A percentile compares a stretch with the other conserved stretches of the same genome.
Evolutionary conservation across 2,113 vertebrate genomes (phyloP).

Genomic region (Cochlearius cochlearius): DNA sequence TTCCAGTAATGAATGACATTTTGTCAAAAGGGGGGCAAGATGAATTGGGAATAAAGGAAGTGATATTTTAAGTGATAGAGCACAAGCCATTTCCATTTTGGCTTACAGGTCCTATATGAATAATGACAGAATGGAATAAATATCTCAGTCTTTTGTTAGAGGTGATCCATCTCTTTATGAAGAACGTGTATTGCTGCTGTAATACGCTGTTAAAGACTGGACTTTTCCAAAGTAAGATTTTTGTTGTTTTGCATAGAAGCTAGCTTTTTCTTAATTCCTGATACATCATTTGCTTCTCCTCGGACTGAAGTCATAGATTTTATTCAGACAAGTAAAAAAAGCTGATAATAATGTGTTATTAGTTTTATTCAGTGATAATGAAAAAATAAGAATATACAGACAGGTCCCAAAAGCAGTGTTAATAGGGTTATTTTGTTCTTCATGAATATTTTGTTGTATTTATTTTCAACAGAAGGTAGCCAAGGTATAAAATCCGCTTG

Average conservation of each 20-base stretch:
- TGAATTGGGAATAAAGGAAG: slow-evolving; percentile 43
- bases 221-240: slow-evolving; percentile 39
- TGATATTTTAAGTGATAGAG: slow-evolving; percentile 44
- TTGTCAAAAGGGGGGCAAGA: slow-evolving; percentile 8
- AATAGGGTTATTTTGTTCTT: not conserved
- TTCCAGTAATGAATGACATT: slow-evolving; percentile 51
- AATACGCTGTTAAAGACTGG: slow-evolving; percentile 13
- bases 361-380: not conserved
- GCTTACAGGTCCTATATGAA: slow-evolving; percentile 41
- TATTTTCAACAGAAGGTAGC: not conserved
- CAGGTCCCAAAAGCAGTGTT: not conserved
- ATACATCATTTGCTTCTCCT: not conserved
- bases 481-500: not conserved
- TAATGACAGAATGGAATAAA: slow-evolving; percentile 48
- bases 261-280: slow-evolving; percentile 29
- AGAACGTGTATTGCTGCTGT: not conserved
- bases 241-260: not conserved
- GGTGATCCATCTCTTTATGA: slow-evolving; percentile 40
- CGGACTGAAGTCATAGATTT: slow-evolving; percentile 28
- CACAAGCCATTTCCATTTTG: slow-evolving; percentile 23
- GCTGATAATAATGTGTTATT: not conserved
- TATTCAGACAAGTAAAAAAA: not conserved
- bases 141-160: not conserved
- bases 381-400: not conserved
- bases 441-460: not conserved